phyloP scores from a whole-genome alignment of 2,888 invertebrate genomes.

The Pristionchus fissidentatus region DNA sequence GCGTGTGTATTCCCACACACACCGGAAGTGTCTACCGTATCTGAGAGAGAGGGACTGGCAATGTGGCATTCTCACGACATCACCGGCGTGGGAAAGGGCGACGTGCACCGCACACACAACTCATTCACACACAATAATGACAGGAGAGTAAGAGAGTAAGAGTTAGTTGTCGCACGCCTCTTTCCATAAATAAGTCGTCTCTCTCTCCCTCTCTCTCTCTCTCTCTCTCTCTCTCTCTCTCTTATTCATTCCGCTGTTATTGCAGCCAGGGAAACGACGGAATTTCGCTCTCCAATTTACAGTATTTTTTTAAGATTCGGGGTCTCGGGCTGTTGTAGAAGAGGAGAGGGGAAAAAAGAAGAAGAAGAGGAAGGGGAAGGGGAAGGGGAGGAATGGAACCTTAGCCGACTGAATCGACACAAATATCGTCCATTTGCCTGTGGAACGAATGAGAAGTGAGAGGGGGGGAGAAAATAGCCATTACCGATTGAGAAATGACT shows the following conservation, averaged over 20 bases:
- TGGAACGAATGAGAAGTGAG: neutral
- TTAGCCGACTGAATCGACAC: too few species aligned
- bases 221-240: too few species aligned
- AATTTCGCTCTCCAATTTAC: too few species aligned
- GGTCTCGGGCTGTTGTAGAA: neutral
- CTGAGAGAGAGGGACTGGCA: neutral
- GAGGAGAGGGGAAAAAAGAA: neutral
- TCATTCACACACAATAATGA: neutral
- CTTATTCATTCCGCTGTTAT: constrained; percentile 2
- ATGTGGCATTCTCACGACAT: neutral
- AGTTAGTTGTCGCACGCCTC: neutral
- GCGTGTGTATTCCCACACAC: neutral
- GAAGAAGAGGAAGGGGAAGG: neutral
- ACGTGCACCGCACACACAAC: neutral
- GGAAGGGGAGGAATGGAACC: neutral
- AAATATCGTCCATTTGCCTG: too few species aligned
- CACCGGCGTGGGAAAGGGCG: neutral
- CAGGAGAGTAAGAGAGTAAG: neutral
- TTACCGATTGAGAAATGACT: too few species aligned
- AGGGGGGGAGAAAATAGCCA: neutral
- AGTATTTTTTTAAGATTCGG: too few species aligned
- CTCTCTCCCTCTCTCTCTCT: too few species aligned
- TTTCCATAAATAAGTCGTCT: constrained; percentile 9
- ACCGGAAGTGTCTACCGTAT: neutral
- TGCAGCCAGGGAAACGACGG: too few species aligned